Percentiles rank a stretch among this genome's conserved stretches.
These are phyloP conservation scores for Hyles lineata DNA, from an alignment of 2,888 invertebrate genomes.

Conservation along the genomic window DNA sequence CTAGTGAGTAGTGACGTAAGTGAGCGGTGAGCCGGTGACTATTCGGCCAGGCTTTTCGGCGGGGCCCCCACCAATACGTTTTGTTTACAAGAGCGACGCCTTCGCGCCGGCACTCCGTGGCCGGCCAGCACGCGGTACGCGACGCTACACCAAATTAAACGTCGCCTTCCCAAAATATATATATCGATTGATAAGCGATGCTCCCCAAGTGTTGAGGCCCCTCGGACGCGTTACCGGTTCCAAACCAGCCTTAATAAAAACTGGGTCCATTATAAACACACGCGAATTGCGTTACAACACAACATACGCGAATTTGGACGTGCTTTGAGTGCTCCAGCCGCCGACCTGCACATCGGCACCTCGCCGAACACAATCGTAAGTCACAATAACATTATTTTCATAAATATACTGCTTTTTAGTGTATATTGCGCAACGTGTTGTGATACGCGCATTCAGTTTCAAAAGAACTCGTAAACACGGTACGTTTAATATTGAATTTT, in stretches of 20 bases:
- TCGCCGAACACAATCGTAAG: constrained; percentile 68
- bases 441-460: constrained; percentile 56
- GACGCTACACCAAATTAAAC: constrained; percentile 54
- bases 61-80: constrained; percentile 81
- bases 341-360: constrained; percentile 52
- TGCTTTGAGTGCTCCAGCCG: constrained; percentile 58
- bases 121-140: constrained; percentile 74
- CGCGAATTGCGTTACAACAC: constrained; percentile 43
- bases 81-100: constrained; percentile 80
- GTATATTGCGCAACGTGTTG: constrained; percentile 47
- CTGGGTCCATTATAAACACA: constrained; percentile 47
- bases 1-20: constrained; percentile 73
- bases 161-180: constrained; percentile 44
- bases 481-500: background rate
- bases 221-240: constrained; percentile 50
- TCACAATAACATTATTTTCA: constrained; percentile 50
- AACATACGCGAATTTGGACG: constrained; percentile 52
- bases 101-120: constrained; percentile 77
- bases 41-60: constrained; percentile 79
- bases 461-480: constrained; percentile 44
- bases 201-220: constrained; percentile 54
- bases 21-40: constrained; percentile 72
- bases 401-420: constrained; percentile 50
- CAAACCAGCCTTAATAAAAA: constrained; percentile 48
- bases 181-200: constrained; percentile 61